These are phyloP conservation scores for Cheiracanthium punctorium DNA, from an alignment of 2,888 invertebrate species.

Conservation along the genomic window DNA sequence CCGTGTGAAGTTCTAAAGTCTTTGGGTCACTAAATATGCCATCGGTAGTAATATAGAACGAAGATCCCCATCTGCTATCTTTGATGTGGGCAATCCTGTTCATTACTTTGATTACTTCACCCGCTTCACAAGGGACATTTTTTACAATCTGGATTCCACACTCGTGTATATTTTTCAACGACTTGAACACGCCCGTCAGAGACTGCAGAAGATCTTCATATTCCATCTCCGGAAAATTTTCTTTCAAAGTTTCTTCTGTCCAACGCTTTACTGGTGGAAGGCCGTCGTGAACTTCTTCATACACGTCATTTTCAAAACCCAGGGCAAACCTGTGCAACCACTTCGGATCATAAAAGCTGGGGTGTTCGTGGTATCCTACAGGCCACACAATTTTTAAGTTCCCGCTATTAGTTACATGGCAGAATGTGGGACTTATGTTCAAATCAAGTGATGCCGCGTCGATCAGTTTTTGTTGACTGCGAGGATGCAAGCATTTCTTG, in stretches of 20 bases:
- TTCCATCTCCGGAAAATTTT: constrained; percentile 61
- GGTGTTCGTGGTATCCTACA: neutral
- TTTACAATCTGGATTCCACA: neutral
- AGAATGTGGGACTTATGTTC: neutral
- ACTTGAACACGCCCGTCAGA: neutral
- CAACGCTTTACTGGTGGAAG: constrained; percentile 74
- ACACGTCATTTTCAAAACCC: constrained; percentile 6
- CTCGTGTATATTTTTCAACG: neutral
- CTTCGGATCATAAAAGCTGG: neutral
- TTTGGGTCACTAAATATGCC: neutral
- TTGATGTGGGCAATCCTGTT: neutral
- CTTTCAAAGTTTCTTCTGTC: constrained; percentile 73
- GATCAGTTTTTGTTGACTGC: constrained; percentile 27
- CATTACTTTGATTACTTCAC: neutral
- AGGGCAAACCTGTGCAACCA: constrained; percentile 12
- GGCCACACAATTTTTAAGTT: constrained; percentile 23
- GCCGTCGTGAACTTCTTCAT: constrained; percentile 22
- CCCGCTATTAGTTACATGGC: neutral
- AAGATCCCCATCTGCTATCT: neutral
- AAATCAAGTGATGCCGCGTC: constrained; percentile 53
- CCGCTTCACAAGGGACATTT: neutral
- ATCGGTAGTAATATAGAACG: neutral
- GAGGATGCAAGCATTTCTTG: constrained; percentile 19
- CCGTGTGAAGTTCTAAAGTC: constrained; percentile 74
- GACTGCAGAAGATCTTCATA: constrained; percentile 12